These are phyloP conservation scores for Drosophila eohydei DNA, from an alignment of 2,888 invertebrate genomes.

Conservation along the genomic window DNA sequence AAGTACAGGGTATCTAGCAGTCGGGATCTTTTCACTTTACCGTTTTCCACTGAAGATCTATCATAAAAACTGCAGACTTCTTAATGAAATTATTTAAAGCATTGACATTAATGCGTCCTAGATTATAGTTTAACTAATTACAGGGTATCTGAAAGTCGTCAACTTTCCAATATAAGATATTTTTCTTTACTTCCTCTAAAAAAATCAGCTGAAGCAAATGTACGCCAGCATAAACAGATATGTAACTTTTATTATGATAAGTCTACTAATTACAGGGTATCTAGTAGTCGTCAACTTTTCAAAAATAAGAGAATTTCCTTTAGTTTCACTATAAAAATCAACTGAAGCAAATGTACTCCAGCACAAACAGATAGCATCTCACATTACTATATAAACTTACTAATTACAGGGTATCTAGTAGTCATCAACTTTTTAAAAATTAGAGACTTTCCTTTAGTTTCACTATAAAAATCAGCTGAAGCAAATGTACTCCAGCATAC, in stretches of 20 bases:
- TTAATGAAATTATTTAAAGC: neutral
- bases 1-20: constrained; percentile 1
- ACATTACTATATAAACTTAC: neutral
- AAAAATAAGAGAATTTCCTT: neutral
- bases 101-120: neutral
- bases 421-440: neutral
- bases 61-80: too few species aligned
- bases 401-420: constrained; percentile 1
- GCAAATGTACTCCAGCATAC: neutral
- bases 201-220: neutral
- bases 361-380: neutral
- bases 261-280: neutral
- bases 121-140: neutral
- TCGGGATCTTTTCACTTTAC: neutral
- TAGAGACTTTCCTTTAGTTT: neutral
- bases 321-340: neutral
- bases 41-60: neutral
- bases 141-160: neutral
- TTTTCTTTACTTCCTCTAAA: neutral
- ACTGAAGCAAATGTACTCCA: neutral
- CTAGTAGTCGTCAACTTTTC: neutral
- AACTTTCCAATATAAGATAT: neutral
- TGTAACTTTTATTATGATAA: neutral
- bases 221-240: neutral
- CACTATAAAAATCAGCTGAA: neutral